phyloP scores from a whole-genome alignment of 1,140 invertebrate species.

The Holotrichia oblita region DNA sequence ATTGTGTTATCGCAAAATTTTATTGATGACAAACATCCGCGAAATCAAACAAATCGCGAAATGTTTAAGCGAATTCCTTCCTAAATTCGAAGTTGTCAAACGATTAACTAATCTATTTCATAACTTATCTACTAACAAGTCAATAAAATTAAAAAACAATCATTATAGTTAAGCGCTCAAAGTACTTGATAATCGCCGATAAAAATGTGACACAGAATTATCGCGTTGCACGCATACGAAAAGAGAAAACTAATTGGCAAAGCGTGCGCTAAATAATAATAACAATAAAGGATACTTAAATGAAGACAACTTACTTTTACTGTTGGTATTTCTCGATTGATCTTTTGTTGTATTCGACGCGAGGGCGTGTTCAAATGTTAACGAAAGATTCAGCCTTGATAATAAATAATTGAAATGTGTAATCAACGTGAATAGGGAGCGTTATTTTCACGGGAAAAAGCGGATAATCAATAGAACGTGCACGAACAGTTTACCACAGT shows the following conservation, averaged over 20 bases:
- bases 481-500: not conserved
- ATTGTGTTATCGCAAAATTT: too few relatives aligned
- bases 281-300: constrained; percentile 11
- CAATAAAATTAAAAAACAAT: too few relatives aligned
- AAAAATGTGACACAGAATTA: not conserved
- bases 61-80: too few relatives aligned
- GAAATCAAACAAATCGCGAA: too few relatives aligned
- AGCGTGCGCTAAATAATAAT: not conserved
- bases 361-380: constrained; percentile 14
- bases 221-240: not conserved
- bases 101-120: not conserved
- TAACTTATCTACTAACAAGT: too few relatives aligned
- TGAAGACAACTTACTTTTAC: constrained; percentile 16
- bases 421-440: constrained; percentile 1
- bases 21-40: too few relatives aligned
- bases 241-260: not conserved
- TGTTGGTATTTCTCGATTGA: constrained; percentile 1
- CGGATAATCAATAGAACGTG: not conserved
- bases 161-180: too few relatives aligned
- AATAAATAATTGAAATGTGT: constrained; percentile 18
- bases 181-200: not conserved
- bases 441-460: not conserved
- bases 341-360: constrained; percentile 12
- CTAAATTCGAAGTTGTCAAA: not conserved
- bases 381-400: not conserved